Base-by-base conservation (phyloP, 2,113 vertebrate genomes). In the Microcebus griseorufus region DNA sequence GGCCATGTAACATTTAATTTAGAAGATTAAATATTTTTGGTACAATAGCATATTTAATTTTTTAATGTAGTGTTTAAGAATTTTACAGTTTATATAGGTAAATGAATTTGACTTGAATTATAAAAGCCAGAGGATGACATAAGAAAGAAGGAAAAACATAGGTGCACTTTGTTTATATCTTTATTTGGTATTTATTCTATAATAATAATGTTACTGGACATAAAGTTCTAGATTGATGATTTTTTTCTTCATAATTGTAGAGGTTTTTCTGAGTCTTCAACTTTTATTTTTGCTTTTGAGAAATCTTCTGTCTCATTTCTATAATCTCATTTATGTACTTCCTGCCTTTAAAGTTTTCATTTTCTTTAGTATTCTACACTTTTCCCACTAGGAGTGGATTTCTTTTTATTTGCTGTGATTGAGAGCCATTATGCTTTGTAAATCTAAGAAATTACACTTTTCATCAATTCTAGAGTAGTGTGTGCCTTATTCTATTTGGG, bases 91-190 rank as follows among this genome's bases (percentile, higher is more conserved):
- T 45, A 86, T 69, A 2, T 60, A 89, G 14, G 29, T 67, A 95
- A 86, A 29, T 55, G 27, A 25, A 94, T 95, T 84, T 90, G n/a
- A 51, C 39, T 64, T 85, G 79, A 90, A 84, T 93, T 64, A 58
- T 14, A 88, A 90, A 88, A 88, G 3, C 9, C 32, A 88, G 48
- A 79, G 37, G 73, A 73, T 37, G 23, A 39, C 9, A 9, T 25
- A 79, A 60, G 12, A 73, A 39, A 94, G 55, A 85, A 76, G 34
- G 3, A 70, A 81, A 76, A 84, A 11, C 42, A 6, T 58, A 70
- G 34, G 9, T 70, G 9, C 42, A 45, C 12, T 58, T 18, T 20
- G 53, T 55, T 53, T 53, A 48, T 78, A 88, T 53, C 48, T 87
- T 93, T 42, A 27, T 80, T 84, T 93, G 29, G 5, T 64, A 58